Evolutionary conservation across 2,113 vertebrate genomes (phyloP), one percentile per base, ranked within the genome.

Genomic region (Merops nubicus): DNA sequence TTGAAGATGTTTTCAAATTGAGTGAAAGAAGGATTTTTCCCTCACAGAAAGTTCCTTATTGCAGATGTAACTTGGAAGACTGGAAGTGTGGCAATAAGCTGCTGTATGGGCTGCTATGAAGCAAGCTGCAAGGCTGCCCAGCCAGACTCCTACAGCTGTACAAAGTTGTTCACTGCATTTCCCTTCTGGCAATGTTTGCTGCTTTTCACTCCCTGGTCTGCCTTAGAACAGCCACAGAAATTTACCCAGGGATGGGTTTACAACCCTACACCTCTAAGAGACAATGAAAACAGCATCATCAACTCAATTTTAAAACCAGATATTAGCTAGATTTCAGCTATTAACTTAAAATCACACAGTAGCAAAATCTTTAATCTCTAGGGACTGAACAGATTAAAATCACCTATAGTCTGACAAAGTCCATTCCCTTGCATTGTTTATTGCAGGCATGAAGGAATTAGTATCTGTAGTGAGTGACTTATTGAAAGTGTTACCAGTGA

Each of bases 401-500:
- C 7, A 57, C 62, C 70, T 76, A 42, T 42, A 83, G 17, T 34
- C n/a, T 7, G 40, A 87, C 62, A 88, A 85, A 80, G 82, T 65
- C 88, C 69, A 69, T 68, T 88, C 48, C 42, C 8, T 70, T 79
- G 59, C 13, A 11, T 62, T 79, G 79, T 89, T 95, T 92, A 82
- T 31, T 64, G 34, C 22, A 42, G 50, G 36, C 25, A 80, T 38
- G 33, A 89, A 91, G 40, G 31, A 91, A 73, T 76, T 20, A 74
- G 29, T 64, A 76, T 29, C 64, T 67, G n/a, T 12, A 78, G 33
- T 33, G 33, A 91, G 17, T 18, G 33, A 73, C 76, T 84, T 87
- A 92, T 67, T 79, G 85, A 70, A 95, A 92, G 81, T 47, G 86
- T 38, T 82, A 78, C 20, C 28, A 87, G 54, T 28, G 40, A 93